These are phyloP conservation scores for Synaphobranchus kaupii DNA, from an alignment of 2,797 vertebrate species.

Conservation along the genomic window DNA sequence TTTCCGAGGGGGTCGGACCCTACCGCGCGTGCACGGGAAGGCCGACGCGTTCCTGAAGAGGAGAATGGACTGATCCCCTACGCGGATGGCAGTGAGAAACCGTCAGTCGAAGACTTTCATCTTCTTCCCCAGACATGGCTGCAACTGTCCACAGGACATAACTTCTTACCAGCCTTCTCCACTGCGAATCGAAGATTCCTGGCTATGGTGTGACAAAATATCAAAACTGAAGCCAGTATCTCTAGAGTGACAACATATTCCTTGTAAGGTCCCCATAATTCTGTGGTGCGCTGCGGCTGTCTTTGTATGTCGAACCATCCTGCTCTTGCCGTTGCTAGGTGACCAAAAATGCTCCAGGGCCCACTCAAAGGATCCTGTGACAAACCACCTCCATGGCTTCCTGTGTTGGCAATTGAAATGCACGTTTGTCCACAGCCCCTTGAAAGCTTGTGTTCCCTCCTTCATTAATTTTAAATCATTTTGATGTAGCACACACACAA, in stretches of 20 bases:
- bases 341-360: slow-evolving; percentile 42
- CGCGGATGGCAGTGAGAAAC: background rate
- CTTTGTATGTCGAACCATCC: slow-evolving; percentile 45
- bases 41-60: background rate
- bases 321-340: slow-evolving; percentile 47
- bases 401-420: background rate
- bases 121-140: background rate
- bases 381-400: background rate
- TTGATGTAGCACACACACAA: background rate
- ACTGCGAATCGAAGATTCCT: no score
- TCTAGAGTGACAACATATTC: slow-evolving; percentile 26
- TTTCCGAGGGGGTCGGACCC: background rate
- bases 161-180: background rate
- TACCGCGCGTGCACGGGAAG: background rate
- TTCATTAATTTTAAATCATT: background rate
- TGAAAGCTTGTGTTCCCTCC: background rate
- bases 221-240: background rate
- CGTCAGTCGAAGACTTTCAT: background rate
- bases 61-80: background rate
- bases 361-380: slow-evolving; percentile 32
- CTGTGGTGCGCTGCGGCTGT: background rate
- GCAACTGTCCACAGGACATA: background rate
- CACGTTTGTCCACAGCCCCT: background rate
- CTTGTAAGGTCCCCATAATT: slow-evolving; percentile 11
- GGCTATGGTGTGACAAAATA: background rate